phyloP scores from a whole-genome alignment of 2,797 vertebrate genomes.

The Melopsittacus undulatus region DNA sequence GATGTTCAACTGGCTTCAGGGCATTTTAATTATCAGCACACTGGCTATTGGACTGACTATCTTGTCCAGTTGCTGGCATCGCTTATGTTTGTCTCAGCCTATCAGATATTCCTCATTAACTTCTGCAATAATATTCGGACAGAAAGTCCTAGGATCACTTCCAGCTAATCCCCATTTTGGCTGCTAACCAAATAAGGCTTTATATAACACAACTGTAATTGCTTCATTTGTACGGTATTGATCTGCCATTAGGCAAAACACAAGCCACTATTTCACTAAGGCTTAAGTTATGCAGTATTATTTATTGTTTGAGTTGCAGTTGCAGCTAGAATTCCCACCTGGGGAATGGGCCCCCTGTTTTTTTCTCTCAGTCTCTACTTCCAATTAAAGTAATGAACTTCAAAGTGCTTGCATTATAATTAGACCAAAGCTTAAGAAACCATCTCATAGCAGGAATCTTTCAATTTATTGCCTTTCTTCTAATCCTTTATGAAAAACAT shows the following conservation, averaged over 20 bases:
- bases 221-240: slow-evolving; percentile 64
- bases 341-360: neutral
- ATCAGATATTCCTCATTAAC: slow-evolving; percentile 65
- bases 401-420: slow-evolving; percentile 2
- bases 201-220: slow-evolving; percentile 54
- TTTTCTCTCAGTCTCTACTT: neutral
- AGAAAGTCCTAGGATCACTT: slow-evolving; percentile 65
- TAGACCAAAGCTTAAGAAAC: slow-evolving; percentile 14
- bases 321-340: neutral
- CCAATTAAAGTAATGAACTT: slow-evolving; percentile 22
- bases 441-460: neutral
- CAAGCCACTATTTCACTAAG: slow-evolving; percentile 15
- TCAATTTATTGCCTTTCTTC: neutral
- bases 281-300: neutral
- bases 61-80: slow-evolving; percentile 29
- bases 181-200: slow-evolving; percentile 60
- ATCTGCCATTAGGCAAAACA: slow-evolving; percentile 57
- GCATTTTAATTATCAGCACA: slow-evolving; percentile 57
- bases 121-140: slow-evolving; percentile 51
- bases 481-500: neutral
- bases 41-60: neutral
- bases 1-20: slow-evolving; percentile 46
- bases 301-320: neutral
- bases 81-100: slow-evolving; percentile 39
- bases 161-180: slow-evolving; percentile 65